Evolutionary conservation across 2,113 vertebrate species (phyloP).

Genomic region (Varanus komodoensis): DNA sequence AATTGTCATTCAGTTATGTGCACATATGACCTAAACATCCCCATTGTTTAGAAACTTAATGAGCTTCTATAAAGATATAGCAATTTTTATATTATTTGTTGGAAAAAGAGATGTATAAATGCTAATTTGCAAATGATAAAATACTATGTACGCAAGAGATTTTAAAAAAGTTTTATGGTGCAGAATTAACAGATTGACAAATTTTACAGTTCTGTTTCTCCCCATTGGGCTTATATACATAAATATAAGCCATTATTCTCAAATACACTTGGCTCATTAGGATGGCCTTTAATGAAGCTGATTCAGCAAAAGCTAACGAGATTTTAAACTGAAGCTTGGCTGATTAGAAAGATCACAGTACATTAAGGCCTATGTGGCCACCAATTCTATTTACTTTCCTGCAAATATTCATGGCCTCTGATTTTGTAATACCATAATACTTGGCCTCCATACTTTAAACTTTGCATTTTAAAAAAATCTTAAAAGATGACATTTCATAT

Average conservation of each 20-base stretch:
- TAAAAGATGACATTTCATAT: background rate
- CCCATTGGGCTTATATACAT: conserved; percentile 31
- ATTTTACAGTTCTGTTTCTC: background rate
- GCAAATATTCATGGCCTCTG: background rate
- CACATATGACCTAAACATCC: conserved; percentile 5
- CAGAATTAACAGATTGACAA: conserved; percentile 50
- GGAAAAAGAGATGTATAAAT: conserved; percentile 28
- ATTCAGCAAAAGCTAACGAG: conserved; percentile 64
- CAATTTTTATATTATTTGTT: background rate
- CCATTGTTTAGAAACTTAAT: background rate
- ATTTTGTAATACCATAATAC: background rate
- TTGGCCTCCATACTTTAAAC: background rate
- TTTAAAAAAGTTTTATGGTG: conserved; percentile 50
- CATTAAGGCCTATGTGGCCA: conserved; percentile 34
- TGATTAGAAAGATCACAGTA: conserved; percentile 60
- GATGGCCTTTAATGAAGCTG: conserved; percentile 65
- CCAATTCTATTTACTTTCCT: background rate
- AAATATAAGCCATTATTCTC: conserved; percentile 66
- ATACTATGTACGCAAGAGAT: conserved; percentile 24
- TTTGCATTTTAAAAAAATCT: background rate
- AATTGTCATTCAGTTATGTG: conserved; percentile 13
- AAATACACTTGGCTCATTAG: conserved; percentile 50
- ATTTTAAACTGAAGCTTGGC: conserved; percentile 52
- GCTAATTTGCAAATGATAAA: conserved; percentile 51
- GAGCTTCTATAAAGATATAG: conserved; percentile 5